A percentile compares a stretch with the other conserved stretches of the same genome.
Evolutionary conservation across 2,888 invertebrate genomes (phyloP).

Genomic region (Unio delphinus): DNA sequence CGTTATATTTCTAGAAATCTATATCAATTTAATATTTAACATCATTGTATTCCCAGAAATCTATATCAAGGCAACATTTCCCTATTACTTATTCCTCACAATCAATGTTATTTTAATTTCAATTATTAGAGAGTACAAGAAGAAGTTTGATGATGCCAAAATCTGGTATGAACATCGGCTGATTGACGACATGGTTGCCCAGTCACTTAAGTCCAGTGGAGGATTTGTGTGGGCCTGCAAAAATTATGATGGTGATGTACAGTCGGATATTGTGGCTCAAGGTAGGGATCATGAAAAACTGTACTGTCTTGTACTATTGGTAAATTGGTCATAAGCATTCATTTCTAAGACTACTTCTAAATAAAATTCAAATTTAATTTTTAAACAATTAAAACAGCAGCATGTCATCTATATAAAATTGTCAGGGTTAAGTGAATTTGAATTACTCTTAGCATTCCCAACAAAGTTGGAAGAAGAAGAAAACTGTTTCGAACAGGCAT

Average conservation of each 20-base stretch:
- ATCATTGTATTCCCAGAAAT: too few relatives aligned
- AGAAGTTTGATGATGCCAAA: constrained; percentile 81
- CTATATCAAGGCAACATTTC: too few relatives aligned
- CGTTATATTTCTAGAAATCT: too few relatives aligned
- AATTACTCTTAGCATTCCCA: too few relatives aligned
- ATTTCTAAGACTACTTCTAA: not conserved
- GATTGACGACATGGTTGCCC: constrained; percentile 94
- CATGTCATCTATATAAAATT: too few relatives aligned
- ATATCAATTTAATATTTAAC: not conserved
- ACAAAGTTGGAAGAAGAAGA: too few relatives aligned
- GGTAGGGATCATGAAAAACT: constrained; percentile 63
- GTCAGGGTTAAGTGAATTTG: too few relatives aligned
- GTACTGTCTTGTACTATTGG: not conserved
- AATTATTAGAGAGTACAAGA: constrained; percentile 77
- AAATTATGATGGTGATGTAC: constrained; percentile 94
- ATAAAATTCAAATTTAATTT: too few relatives aligned
- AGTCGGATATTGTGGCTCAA: constrained; percentile 89
- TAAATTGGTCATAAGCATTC: not conserved
- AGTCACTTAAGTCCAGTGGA: constrained; percentile 85
- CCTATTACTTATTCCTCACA: too few relatives aligned
- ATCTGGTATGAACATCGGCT: constrained; percentile 94
- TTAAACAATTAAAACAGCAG: too few relatives aligned
- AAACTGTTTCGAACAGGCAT: too few relatives aligned
- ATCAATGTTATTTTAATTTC: constrained; percentile 1
- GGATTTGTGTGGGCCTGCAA: constrained; percentile 95